phyloP scores from a whole-genome alignment of 2,797 vertebrate genomes.

The Dryobates pubescens region DNA sequence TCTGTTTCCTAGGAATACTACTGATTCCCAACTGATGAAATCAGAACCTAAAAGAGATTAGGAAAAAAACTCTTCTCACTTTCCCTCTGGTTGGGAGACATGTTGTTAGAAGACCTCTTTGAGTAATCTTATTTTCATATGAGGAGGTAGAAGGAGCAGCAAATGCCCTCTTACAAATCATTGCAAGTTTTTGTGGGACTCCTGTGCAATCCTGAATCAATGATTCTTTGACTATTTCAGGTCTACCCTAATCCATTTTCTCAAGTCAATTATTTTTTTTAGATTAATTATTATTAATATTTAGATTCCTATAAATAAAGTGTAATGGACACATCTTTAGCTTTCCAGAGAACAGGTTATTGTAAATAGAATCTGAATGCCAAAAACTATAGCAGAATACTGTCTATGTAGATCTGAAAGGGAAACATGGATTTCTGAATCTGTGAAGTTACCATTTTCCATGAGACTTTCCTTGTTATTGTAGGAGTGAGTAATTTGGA shows the following conservation, averaged over 20 bases:
- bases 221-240: not conserved
- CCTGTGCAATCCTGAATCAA: not conserved
- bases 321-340: not conserved
- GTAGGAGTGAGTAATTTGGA: slow-evolving; percentile 91
- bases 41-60: not conserved
- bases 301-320: not conserved
- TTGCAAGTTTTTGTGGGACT: not conserved
- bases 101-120: not conserved
- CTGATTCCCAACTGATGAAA: not conserved
- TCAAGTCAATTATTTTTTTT: not conserved
- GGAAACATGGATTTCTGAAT: not conserved
- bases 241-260: not conserved
- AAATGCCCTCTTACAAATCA: not conserved
- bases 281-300: not conserved
- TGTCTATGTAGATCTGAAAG: not conserved
- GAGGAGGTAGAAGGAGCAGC: not conserved
- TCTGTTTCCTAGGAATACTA: not conserved
- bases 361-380: not conserved
- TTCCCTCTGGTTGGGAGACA: not conserved
- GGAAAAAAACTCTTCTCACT: not conserved
- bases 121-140: not conserved
- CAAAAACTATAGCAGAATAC: not conserved
- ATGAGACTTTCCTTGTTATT: slow-evolving; percentile 16
- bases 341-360: not conserved
- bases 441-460: not conserved